Conservation (phyloP, 1,140 invertebrate species). For the Homalodisca vitripennis region DNA sequence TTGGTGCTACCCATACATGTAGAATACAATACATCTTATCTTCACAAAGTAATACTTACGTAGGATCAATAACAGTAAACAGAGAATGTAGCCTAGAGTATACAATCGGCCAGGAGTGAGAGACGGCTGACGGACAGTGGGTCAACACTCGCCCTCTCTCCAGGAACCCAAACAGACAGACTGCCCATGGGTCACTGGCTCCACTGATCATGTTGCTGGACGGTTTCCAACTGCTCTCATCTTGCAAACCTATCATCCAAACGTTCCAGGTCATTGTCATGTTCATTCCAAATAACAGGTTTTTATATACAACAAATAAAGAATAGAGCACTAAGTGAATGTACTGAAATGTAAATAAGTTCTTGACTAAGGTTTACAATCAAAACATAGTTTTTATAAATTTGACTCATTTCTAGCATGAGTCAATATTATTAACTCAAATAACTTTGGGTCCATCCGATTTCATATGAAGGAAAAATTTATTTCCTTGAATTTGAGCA, state of each 20-base stretch:
- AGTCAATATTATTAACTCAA: too few species aligned
- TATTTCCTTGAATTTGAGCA: too few species aligned
- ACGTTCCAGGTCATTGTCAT: too few species aligned
- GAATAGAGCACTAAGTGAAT: neutral
- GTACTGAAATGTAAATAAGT: too few species aligned
- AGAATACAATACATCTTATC: too few species aligned
- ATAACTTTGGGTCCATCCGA: too few species aligned
- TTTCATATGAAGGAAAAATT: too few species aligned
- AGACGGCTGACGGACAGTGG: slow-evolving; percentile 78
- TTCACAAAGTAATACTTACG: slow-evolving; percentile 64
- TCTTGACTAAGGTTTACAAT: too few species aligned
- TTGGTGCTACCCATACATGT: too few species aligned
- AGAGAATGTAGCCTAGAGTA: slow-evolving; percentile 87
- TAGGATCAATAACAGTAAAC: slow-evolving; percentile 93
- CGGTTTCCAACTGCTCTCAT: slow-evolving; percentile 62
- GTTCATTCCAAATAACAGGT: too few species aligned
- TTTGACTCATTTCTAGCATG: too few species aligned
- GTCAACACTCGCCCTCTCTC: slow-evolving; percentile 74
- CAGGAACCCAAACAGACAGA: slow-evolving; percentile 81
- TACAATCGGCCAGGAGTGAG: slow-evolving; percentile 94
- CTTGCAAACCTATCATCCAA: slow-evolving; percentile 65
- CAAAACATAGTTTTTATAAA: too few species aligned
- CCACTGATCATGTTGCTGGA: slow-evolving; percentile 51
- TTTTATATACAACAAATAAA: neutral
- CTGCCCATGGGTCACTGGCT: slow-evolving; percentile 80